Evolutionary conservation across 2,113 vertebrate species (phyloP).

Genomic region (Mobula hypostoma): DNA sequence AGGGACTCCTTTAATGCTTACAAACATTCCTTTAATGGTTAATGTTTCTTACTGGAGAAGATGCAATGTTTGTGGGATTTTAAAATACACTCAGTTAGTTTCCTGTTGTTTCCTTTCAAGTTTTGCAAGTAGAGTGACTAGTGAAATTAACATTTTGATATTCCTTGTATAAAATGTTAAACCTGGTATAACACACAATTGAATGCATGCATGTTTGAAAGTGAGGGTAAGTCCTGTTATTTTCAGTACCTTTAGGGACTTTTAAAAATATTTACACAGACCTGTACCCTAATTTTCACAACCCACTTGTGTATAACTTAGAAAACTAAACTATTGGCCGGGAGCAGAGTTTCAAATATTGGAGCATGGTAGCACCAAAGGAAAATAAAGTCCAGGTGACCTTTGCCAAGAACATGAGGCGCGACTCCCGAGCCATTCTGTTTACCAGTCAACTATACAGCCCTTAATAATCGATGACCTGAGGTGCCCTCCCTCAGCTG

Average conservation of each 20-base stretch:
- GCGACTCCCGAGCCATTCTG: not conserved
- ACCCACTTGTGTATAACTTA: not conserved
- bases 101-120: not conserved
- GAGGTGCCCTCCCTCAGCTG: slow-evolving; percentile 5
- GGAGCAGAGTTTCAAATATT: not conserved
- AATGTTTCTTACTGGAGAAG: not conserved
- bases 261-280: not conserved
- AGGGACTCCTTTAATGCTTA: not conserved
- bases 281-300: not conserved
- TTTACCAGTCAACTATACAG: slow-evolving; percentile 29
- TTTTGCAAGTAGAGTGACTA: too few species aligned
- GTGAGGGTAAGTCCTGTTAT: not conserved
- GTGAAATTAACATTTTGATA: not conserved
- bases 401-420: slow-evolving; percentile 22
- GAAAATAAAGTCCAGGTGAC: slow-evolving; percentile 32
- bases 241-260: not conserved
- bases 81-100: not conserved
- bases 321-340: not conserved
- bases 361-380: not conserved
- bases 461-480: slow-evolving; percentile 23
- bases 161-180: not conserved
- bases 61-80: not conserved
- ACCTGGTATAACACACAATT: not conserved
- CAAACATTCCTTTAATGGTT: too few species aligned
- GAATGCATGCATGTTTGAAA: not conserved